These are phyloP conservation scores for Hoplias malabaricus DNA, from an alignment of 2,113 vertebrate genomes.

Conservation along the genomic window DNA sequence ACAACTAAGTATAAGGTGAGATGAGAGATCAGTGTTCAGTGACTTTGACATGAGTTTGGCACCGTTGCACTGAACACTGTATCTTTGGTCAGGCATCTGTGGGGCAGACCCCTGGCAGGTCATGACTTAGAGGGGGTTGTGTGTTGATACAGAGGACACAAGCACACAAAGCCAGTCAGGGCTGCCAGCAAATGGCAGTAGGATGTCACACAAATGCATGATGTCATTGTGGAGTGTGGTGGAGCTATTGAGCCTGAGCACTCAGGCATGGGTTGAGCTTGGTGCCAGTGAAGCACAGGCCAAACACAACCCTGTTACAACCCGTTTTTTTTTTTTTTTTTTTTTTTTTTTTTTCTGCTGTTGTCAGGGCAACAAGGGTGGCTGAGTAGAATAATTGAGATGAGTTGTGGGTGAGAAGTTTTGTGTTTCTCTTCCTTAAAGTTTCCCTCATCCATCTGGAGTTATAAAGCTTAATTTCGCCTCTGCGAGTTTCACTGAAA, in stretches of 20 bases:
- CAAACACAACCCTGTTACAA: constrained; percentile 10
- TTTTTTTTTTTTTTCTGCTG: no score
- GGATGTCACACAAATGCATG: constrained; percentile 91
- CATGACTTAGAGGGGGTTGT: constrained; percentile 66
- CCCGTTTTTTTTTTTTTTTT: no score
- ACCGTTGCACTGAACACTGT: neutral
- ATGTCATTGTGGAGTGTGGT: constrained; percentile 85
- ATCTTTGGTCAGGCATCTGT: neutral
- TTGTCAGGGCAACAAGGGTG: no score
- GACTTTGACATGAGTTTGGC: constrained; percentile 47
- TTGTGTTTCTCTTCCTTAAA: no score
- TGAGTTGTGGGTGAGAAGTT: no score
- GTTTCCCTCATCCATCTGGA: no score
- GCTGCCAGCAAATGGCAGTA: constrained; percentile 74
- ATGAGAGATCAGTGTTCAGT: neutral
- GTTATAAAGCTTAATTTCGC: no score
- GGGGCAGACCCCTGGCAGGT: constrained; percentile 19
- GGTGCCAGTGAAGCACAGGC: constrained; percentile 60
- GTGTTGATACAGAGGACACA: constrained; percentile 70
- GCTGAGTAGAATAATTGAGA: no score
- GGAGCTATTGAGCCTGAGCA: constrained; percentile 82
- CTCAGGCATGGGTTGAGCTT: constrained; percentile 85
- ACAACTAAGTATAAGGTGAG: neutral
- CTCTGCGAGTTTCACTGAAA: no score
- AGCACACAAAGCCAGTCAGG: constrained; percentile 70